phyloP scores from a whole-genome alignment of 2,888 invertebrate genomes.

The Xylota segnis region DNA sequence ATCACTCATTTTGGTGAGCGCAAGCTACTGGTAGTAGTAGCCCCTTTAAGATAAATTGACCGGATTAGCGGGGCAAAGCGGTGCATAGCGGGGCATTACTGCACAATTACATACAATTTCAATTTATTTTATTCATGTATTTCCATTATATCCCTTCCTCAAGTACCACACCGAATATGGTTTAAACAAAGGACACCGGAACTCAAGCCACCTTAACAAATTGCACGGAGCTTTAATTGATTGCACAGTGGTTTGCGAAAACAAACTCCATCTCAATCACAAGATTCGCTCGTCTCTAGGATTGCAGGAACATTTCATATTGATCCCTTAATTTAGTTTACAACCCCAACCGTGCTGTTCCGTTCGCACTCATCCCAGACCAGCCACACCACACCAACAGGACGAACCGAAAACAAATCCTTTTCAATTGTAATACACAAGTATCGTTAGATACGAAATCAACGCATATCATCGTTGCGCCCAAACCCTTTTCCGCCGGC shows the following conservation, averaged over 20 bases:
- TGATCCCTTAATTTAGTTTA: constrained; percentile 21
- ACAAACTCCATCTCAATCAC: not conserved
- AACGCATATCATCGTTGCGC: constrained; percentile 30
- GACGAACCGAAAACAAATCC: constrained; percentile 38
- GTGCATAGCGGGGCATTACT: too few relatives aligned
- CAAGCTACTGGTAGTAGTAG: too few relatives aligned
- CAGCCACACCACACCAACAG: not conserved
- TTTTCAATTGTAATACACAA: constrained; percentile 22
- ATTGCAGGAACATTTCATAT: not conserved
- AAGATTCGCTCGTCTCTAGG: not conserved
- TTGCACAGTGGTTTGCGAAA: not conserved
- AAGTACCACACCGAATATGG: too few relatives aligned
- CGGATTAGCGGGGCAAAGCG: too few relatives aligned
- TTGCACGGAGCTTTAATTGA: not conserved
- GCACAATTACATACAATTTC: too few relatives aligned
- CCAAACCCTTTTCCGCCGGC: not conserved
- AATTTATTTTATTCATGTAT: too few relatives aligned
- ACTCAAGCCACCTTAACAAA: too few relatives aligned
- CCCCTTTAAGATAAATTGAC: too few relatives aligned
- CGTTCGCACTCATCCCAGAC: constrained; percentile 4
- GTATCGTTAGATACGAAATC: constrained; percentile 26
- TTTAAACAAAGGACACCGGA: too few relatives aligned
- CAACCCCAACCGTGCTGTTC: constrained; percentile 3
- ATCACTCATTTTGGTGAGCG: too few relatives aligned
- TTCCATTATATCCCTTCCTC: too few relatives aligned